Evolutionary conservation across 2,888 invertebrate species (phyloP), one percentile per base, ranked within the genome.

Genomic region (Drosophila affinis): DNA sequence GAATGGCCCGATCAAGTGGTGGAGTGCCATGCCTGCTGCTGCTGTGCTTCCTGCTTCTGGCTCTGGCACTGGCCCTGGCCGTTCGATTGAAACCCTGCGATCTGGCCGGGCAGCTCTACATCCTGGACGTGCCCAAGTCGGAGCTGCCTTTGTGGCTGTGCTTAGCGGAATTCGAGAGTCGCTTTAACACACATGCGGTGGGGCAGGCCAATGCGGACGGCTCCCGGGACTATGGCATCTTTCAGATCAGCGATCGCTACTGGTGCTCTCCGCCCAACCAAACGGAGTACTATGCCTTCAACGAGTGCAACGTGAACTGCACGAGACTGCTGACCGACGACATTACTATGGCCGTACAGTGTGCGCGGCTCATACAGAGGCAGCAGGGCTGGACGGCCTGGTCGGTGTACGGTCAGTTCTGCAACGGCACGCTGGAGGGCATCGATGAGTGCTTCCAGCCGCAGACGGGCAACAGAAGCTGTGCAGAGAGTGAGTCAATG

Each of bases 141-240:
- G 91, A 91, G 49, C 62, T 91, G 7, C 69, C 89, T 1, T 70
- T 80, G 7, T 91, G 91, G 91, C 72, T 89, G 3, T 91, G 91
- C 69, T 88, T 91, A 60, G 91, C 88, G 5, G 72, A 91, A 48
- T 88, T 88, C 34, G 91, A 91, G 73, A 91, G 91, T 73, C 87
- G 88, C 39, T 91, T 93, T n/a, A 92, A 92, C 44, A 93, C 94
- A 0, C 82, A 92, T 49, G 92, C 91, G 3, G 88, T 92, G 44
- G 93, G 94, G 0, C 91, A 84, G 18, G 81, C 91, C 0, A 94
- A 94, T 79, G 77, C 75, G 3, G 93, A 94, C 78, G 93, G 94
- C 0, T 91, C 92, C 32, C 79, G 77, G 46, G 93, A 93, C 74
- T 93, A 89, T 72, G 92, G 92, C 29, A 76, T 92, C 48, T 92